A percentile compares a stretch with the other conserved stretches of the same genome.
Evolutionary conservation across 2,888 invertebrate species (phyloP).

Genomic region (Notodonta dromedarius): DNA sequence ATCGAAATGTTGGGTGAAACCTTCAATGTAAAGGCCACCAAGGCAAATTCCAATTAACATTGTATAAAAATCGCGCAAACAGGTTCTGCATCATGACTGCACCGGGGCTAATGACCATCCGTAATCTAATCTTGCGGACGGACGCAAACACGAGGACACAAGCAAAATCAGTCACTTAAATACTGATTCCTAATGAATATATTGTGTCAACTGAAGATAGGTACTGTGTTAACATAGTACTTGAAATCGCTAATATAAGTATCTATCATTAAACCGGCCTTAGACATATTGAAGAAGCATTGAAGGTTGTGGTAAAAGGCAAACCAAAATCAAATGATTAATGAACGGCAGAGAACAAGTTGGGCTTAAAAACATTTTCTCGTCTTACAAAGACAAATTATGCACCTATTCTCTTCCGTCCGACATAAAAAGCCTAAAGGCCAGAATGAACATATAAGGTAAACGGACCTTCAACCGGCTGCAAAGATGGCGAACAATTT

Average conservation of each 20-base stretch:
- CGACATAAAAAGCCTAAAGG: constrained; percentile 2
- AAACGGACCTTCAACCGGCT: constrained; percentile 5
- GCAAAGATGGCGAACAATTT: constrained; percentile 19
- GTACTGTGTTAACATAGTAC: neutral
- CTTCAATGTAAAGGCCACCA: constrained; percentile 28
- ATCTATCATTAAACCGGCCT: neutral
- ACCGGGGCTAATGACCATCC: constrained; percentile 70
- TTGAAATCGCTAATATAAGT: neutral
- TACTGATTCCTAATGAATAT: neutral
- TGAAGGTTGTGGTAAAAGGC: neutral
- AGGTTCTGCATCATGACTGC: constrained; percentile 59
- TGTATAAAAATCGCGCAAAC: constrained; percentile 55
- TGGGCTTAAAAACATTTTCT: neutral
- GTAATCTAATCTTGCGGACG: constrained; percentile 72
- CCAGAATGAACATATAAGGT: constrained; percentile 7
- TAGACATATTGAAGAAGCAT: neutral
- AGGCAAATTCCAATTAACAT: constrained; percentile 42
- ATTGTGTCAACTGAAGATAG: neutral
- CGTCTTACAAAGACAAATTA: neutral
- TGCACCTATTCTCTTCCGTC: neutral
- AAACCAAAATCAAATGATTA: neutral
- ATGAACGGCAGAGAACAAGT: neutral
- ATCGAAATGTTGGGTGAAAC: constrained; percentile 13
- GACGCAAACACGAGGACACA: constrained; percentile 49
- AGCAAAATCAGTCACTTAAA: constrained; percentile 27